These are phyloP conservation scores for Takifugu flavidus DNA, from an alignment of 2,113 vertebrate genomes.

Conservation along the genomic window DNA sequence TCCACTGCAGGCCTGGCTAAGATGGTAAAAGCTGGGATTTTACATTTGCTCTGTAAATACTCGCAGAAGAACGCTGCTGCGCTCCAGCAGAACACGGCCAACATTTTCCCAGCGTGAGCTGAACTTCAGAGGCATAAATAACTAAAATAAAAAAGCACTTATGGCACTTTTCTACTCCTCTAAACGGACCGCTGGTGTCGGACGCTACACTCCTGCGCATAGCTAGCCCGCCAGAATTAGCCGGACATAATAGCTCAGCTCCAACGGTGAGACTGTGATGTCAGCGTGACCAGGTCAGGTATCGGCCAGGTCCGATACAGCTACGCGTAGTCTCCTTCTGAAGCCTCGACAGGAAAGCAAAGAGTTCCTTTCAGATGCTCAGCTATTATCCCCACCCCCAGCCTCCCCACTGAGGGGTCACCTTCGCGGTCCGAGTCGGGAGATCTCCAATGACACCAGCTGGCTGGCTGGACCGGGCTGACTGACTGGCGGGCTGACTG, in stretches of 20 bases:
- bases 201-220: too few relatives aligned
- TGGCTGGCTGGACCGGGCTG: slow-evolving; percentile 38
- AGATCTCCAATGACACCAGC: slow-evolving; percentile 65
- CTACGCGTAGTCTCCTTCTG: neutral
- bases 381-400: slow-evolving; percentile 31
- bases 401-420: slow-evolving; percentile 37
- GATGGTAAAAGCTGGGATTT: slow-evolving; percentile 59
- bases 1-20: slow-evolving; percentile 58
- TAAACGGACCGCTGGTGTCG: too few relatives aligned
- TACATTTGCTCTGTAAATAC: slow-evolving; percentile 19
- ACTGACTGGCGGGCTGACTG: slow-evolving; percentile 7
- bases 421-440: slow-evolving; percentile 47
- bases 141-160: slow-evolving; percentile 18
- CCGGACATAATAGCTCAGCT: slow-evolving; percentile 34
- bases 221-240: slow-evolving; percentile 8
- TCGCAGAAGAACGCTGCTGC: too few relatives aligned
- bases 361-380: slow-evolving; percentile 53
- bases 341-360: slow-evolving; percentile 35
- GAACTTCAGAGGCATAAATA: slow-evolving; percentile 24
- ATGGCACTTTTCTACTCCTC: slow-evolving; percentile 11
- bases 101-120: neutral
- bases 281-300: slow-evolving; percentile 13
- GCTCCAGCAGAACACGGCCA: too few relatives aligned
- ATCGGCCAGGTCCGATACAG: slow-evolving; percentile 36
- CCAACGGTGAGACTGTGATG: slow-evolving; percentile 36